These are phyloP conservation scores for Ctenosaura bakeri DNA, from an alignment of 2,797 vertebrate genomes.

Conservation along the genomic window DNA sequence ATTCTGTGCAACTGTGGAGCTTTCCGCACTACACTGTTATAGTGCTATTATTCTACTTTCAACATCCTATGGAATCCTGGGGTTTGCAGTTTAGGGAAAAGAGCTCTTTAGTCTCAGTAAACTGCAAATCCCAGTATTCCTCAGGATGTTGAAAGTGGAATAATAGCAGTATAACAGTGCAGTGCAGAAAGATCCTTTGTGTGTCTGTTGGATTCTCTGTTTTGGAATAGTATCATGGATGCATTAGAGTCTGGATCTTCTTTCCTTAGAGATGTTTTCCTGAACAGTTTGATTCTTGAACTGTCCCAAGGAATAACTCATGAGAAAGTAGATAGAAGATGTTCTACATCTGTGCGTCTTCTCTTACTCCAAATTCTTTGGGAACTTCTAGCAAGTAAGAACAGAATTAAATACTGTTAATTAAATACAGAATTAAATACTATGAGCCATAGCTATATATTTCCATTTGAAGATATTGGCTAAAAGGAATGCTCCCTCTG, in stretches of 20 bases:
- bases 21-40: too few relatives aligned
- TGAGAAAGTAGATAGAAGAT: slow-evolving; percentile 5
- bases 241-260: slow-evolving; percentile 15
- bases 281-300: slow-evolving; percentile 31
- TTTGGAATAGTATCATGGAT: not conserved
- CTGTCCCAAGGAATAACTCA: slow-evolving; percentile 30
- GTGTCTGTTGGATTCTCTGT: not conserved
- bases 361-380: not conserved
- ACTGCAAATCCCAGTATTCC: too few relatives aligned
- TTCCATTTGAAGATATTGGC: not conserved
- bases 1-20: not conserved
- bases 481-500: slow-evolving; percentile 35
- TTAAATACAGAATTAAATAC: not conserved
- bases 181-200: not conserved
- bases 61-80: too few relatives aligned
- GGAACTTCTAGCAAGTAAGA: not conserved
- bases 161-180: too few relatives aligned
- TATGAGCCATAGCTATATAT: not conserved
- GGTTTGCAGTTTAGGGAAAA: too few relatives aligned
- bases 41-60: too few relatives aligned
- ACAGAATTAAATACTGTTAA: slow-evolving; percentile 2
- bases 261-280: slow-evolving; percentile 34
- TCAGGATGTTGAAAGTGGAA: too few relatives aligned
- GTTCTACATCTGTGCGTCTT: slow-evolving; percentile 4
- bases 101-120: too few relatives aligned